Evolutionary conservation across 30 jellyfish, hydroid and myxozoan genomes (phyloP), one percentile per base, ranked within the genome.

Genomic region (Cassiopea andromeda): DNA sequence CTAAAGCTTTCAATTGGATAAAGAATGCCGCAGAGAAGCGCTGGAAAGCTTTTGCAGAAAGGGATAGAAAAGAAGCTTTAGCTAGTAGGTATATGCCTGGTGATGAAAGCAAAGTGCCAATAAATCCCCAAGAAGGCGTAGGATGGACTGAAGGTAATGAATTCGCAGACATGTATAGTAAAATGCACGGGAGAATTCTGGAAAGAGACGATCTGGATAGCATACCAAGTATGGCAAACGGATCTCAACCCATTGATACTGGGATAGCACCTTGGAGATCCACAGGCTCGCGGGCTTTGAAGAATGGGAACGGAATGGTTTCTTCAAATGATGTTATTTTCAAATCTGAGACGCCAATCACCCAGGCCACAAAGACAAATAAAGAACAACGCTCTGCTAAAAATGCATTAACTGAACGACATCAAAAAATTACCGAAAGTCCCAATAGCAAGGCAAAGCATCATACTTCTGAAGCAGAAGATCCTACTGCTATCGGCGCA

Each of bases 61-160:
- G 50, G 57, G 94, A 87, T 71, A 71, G 69, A 86, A 79, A 64
- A 58, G 61, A 27, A 8, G 85, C 60, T 50, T 13, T 61, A 6
- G 68, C 70, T 7, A 81, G 48, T 2, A 84, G 47, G 16, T 10
- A 1, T 46, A 44, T n/a, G 6, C 66, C 75, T 3, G 87, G 75
- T 3, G 78, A 27, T 66, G 78, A 67, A 12, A 71, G 59, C 14
- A 80, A 61, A 9, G 80, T 38, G 58, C 15, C 38, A 2, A 12
- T 14, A 17, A 58, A 59, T 17, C 59, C 54, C 6, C 46, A 47
- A 48, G 17, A n/a, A 46, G 68, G 59, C 64, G 81, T 70, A 14
- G 87, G 91, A 1, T 90, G 92, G 93, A 90, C 92, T 14, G 97
- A 90, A n/a, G 97, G 97, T 12, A 83, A 48, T 16, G 69, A 50